These are phyloP conservation scores for Synanthedon andrenaeformis DNA, from an alignment of 2,888 invertebrate genomes.

Conservation along the genomic window DNA sequence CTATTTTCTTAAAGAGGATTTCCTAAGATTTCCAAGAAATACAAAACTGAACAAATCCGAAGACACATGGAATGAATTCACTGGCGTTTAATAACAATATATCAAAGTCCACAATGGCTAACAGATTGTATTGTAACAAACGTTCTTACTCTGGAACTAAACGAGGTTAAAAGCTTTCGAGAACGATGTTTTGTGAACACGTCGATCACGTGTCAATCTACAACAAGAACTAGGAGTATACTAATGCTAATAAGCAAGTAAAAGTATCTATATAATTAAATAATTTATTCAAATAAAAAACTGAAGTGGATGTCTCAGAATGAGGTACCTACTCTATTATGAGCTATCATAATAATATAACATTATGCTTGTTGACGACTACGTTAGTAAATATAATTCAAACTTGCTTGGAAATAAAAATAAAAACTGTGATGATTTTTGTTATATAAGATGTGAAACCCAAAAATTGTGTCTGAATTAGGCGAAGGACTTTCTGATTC, in stretches of 20 bases:
- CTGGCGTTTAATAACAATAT: conserved; percentile 25
- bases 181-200: conserved; percentile 50
- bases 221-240: conserved; percentile 10
- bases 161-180: conserved; percentile 56
- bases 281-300: too few relatives aligned
- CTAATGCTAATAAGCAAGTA: not conserved
- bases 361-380: too few relatives aligned
- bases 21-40: not conserved
- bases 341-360: not conserved
- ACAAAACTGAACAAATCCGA: conserved; percentile 1
- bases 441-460: too few relatives aligned
- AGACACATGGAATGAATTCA: conserved; percentile 10
- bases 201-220: conserved; percentile 42
- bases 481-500: too few relatives aligned
- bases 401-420: too few relatives aligned
- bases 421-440: too few relatives aligned
- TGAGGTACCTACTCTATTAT: too few relatives aligned
- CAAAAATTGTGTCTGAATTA: too few relatives aligned
- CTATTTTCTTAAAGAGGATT: too few relatives aligned
- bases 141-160: conserved; percentile 28
- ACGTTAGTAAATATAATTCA: too few relatives aligned
- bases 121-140: conserved; percentile 42
- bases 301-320: too few relatives aligned
- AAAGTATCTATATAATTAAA: too few relatives aligned
- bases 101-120: conserved; percentile 31